Conservation (phyloP, 2,113 vertebrate species). For the Scartelaos histophorus region DNA sequence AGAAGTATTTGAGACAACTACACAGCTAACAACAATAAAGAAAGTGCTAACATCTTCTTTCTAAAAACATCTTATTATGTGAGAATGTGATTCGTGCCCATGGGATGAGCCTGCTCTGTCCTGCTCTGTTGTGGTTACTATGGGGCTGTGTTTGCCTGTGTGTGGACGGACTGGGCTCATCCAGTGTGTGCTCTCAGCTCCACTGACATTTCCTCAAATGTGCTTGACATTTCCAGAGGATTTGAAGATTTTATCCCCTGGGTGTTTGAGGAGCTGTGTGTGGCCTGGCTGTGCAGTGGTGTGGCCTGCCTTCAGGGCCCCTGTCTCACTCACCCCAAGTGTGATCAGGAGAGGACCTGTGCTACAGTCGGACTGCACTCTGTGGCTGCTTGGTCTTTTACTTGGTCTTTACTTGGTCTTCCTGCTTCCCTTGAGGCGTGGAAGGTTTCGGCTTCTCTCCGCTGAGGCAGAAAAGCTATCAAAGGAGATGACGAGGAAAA, state of each 20-base stretch:
- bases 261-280: slow-evolving; percentile 64
- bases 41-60: background rate
- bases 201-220: slow-evolving; percentile 75
- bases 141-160: slow-evolving; percentile 22
- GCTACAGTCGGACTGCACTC: slow-evolving; percentile 43
- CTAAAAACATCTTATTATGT: slow-evolving; percentile 1
- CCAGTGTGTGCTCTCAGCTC: slow-evolving; percentile 50
- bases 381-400: slow-evolving; percentile 57
- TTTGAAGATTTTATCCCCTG: slow-evolving; percentile 72
- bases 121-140: slow-evolving; percentile 45
- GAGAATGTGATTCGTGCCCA: slow-evolving; percentile 48
- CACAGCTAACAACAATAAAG: background rate
- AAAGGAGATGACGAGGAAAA: slow-evolving; percentile 57
- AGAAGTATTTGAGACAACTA: background rate
- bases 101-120: slow-evolving; percentile 39
- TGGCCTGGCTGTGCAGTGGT: slow-evolving; percentile 43
- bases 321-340: slow-evolving; percentile 42
- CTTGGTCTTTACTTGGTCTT: slow-evolving; percentile 56
- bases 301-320: slow-evolving; percentile 45
- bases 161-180: background rate
- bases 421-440: slow-evolving; percentile 55
- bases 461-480: slow-evolving; percentile 66
- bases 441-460: slow-evolving; percentile 59
- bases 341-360: slow-evolving; percentile 53
- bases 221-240: slow-evolving; percentile 74